Evolutionary conservation across 2,113 vertebrate genomes (phyloP).

Genomic region (Pipa parva): DNA sequence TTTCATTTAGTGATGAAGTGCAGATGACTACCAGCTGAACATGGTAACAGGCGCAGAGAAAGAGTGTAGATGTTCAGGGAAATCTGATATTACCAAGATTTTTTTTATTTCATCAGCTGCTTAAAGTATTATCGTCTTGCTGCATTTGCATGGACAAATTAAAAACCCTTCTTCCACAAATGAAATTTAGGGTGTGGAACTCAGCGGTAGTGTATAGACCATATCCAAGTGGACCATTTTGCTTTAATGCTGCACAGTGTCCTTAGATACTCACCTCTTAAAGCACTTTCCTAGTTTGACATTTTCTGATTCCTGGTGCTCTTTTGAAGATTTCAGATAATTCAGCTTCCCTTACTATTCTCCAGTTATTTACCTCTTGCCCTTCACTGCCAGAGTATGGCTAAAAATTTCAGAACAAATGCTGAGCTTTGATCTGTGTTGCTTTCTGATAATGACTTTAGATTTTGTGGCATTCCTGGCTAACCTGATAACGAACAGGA

Average conservation of each 20-base stretch:
- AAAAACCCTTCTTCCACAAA: neutral
- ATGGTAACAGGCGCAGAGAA: conserved; percentile 2
- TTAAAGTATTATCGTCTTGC: conserved; percentile 6
- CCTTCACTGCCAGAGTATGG: conserved; percentile 19
- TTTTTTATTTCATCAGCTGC: neutral
- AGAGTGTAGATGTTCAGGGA: conserved; percentile 13
- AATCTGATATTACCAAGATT: neutral
- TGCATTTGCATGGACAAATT: neutral
- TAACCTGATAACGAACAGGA: too few species aligned
- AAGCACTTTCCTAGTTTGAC: conserved; percentile 32
- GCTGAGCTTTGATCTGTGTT: neutral
- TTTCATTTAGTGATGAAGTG: conserved; percentile 11
- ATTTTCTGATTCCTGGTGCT: conserved; percentile 25
- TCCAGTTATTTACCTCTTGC: neutral
- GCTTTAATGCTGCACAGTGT: conserved; percentile 26
- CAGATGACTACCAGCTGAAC: conserved; percentile 20
- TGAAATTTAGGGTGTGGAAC: neutral
- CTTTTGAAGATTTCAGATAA: conserved; percentile 1
- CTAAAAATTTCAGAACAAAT: neutral
- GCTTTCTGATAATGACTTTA: too few species aligned
- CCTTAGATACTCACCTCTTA: neutral
- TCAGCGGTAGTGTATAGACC: neutral
- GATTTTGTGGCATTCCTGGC: too few species aligned
- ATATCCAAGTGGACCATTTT: neutral
- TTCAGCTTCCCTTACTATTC: conserved; percentile 6